Evolutionary conservation across 2,113 vertebrate species (phyloP).

Genomic region (Embiotoca jacksoni): DNA sequence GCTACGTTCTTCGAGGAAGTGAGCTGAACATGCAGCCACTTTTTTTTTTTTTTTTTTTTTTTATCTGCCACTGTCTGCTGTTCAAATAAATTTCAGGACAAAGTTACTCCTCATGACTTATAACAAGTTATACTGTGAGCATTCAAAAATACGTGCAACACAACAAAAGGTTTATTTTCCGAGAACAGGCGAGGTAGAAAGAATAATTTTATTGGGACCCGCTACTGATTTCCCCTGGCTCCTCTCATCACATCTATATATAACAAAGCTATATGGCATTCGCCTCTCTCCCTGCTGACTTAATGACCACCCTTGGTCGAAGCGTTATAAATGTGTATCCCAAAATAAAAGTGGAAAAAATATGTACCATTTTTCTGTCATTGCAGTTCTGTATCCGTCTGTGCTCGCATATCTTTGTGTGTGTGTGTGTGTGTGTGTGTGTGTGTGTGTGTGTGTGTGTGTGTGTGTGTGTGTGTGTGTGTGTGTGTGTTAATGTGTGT

Average conservation of each 20-base stretch:
- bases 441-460: too few relatives aligned
- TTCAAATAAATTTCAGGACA: slow-evolving; percentile 1
- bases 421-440: slow-evolving; percentile 15
- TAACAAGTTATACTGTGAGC: not conserved
- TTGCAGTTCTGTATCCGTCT: not conserved
- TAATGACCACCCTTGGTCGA: slow-evolving; percentile 40
- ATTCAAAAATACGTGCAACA: slow-evolving; percentile 6
- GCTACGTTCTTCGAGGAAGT: not conserved
- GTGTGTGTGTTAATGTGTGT: slow-evolving; percentile 25
- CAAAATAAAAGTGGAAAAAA: slow-evolving; percentile 27
- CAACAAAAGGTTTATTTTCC: slow-evolving; percentile 12
- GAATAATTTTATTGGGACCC: slow-evolving; percentile 31
- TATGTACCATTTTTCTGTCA: slow-evolving; percentile 10
- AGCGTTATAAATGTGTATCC: not conserved
- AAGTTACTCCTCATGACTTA: not conserved
- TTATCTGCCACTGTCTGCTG: not conserved
- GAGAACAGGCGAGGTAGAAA: slow-evolving; percentile 1
- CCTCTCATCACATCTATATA: slow-evolving; percentile 46
- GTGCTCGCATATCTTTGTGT: slow-evolving; percentile 7
- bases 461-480: not conserved
- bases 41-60: not conserved
- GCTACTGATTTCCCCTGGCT: slow-evolving; percentile 57
- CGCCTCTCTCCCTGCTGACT: slow-evolving; percentile 32
- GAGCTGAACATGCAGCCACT: not conserved
- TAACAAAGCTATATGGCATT: slow-evolving; percentile 46